Evolutionary conservation across 2,113 vertebrate genomes (phyloP).

Genomic region (Gallinago paraguaiae): DNA sequence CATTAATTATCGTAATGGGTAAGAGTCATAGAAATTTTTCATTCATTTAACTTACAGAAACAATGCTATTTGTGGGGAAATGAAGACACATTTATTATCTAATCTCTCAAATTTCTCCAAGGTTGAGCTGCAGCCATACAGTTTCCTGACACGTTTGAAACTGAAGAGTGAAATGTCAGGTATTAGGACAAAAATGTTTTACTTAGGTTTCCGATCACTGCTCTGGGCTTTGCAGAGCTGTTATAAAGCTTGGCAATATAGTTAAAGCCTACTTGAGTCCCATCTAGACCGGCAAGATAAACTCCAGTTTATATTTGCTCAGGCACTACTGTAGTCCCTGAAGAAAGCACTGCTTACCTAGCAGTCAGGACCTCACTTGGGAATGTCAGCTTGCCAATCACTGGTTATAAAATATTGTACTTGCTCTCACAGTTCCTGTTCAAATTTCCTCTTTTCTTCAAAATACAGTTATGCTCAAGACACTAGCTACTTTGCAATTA

Average conservation of each 20-base stretch:
- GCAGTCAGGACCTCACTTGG: not conserved
- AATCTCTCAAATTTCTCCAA: not conserved
- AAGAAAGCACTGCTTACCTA: not conserved
- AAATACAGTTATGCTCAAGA: not conserved
- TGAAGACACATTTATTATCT: not conserved
- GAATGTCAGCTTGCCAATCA: not conserved
- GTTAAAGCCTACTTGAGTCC: conserved; percentile 19
- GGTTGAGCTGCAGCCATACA: not conserved
- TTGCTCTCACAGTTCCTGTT: not conserved
- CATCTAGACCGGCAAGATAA: not conserved
- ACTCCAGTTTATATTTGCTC: not conserved
- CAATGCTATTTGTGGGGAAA: not conserved
- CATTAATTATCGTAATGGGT: not conserved
- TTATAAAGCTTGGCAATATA: conserved; percentile 10
- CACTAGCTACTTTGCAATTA: not conserved
- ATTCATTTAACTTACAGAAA: not conserved
- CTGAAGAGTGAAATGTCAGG: not conserved
- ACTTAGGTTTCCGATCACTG: not conserved
- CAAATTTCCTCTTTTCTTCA: not conserved
- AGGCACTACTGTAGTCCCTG: not conserved
- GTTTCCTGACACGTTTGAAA: not conserved
- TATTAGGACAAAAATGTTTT: conserved; percentile 17
- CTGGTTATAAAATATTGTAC: not conserved
- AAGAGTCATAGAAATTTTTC: not conserved
- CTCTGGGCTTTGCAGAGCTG: conserved; percentile 16